phyloP scores from a whole-genome alignment of 2,113 vertebrate species.

The Epinephelus fuscoguttatus region DNA sequence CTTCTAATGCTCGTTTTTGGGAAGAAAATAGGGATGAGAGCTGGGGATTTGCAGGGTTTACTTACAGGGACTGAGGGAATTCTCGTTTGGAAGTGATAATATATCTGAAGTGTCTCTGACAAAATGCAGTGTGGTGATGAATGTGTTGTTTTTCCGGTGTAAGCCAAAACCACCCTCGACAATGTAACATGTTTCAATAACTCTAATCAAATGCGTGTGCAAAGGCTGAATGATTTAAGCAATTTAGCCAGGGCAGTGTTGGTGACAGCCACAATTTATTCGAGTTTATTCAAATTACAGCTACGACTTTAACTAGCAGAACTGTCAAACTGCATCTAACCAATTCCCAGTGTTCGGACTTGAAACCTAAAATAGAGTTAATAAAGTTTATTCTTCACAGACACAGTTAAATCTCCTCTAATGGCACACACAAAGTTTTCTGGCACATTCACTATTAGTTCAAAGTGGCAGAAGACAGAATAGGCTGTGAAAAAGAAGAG shows the following conservation, averaged over 20 bases:
- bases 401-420: background rate
- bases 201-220: constrained; percentile 3
- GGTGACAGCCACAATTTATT: background rate
- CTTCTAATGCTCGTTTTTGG: constrained; percentile 76
- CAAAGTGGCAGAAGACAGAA: background rate
- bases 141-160: constrained; percentile 57
- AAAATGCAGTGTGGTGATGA: constrained; percentile 49
- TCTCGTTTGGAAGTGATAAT: constrained; percentile 72
- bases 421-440: background rate
- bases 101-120: constrained; percentile 69
- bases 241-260: background rate
- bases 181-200: constrained; percentile 12
- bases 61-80: constrained; percentile 73
- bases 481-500: background rate
- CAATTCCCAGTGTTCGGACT: background rate
- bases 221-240: constrained; percentile 21
- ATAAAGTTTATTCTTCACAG: background rate
- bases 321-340: background rate
- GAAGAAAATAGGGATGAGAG: constrained; percentile 79
- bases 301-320: background rate
- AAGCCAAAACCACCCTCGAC: constrained; percentile 41
- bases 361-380: background rate
- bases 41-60: constrained; percentile 79
- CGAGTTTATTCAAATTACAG: background rate
- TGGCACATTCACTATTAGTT: background rate